Percentiles rank a stretch among this genome's conserved stretches.
Conservation (phyloP, 2,113 vertebrate species). For the Laterallus jamaicensis region DNA sequence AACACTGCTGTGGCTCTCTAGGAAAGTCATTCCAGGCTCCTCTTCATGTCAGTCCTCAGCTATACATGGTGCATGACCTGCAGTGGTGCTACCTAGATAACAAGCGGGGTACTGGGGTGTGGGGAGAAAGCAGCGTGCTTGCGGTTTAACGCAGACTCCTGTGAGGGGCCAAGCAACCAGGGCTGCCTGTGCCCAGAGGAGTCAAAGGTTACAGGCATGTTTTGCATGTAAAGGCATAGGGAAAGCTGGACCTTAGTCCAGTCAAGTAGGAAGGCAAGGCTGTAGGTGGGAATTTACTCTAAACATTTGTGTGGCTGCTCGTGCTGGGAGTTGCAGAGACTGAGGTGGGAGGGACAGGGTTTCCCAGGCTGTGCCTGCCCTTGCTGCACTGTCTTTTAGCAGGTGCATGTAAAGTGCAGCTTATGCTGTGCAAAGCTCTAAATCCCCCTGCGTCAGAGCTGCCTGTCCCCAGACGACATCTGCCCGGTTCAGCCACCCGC, state of each 20-base stretch:
- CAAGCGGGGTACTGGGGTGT: neutral
- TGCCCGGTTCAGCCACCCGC: accelerated
- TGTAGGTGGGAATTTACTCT: neutral
- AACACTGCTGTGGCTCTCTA: neutral
- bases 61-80: too few relatives aligned
- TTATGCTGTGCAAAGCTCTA: neutral
- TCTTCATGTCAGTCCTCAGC: neutral
- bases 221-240: neutral
- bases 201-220: neutral
- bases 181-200: neutral
- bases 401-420: neutral
- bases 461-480: neutral
- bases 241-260: neutral
- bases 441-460: neutral
- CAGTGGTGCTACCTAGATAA: accelerated
- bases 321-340: neutral
- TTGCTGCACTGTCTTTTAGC: neutral
- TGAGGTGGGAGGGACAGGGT: neutral
- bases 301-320: neutral
- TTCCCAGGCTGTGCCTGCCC: neutral
- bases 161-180: neutral
- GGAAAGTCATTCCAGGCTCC: neutral
- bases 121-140: neutral
- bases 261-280: neutral
- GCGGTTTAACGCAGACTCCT: neutral